Base-by-base conservation (phyloP, 2,888 invertebrate genomes). In the Oscheius sp. region DNA sequence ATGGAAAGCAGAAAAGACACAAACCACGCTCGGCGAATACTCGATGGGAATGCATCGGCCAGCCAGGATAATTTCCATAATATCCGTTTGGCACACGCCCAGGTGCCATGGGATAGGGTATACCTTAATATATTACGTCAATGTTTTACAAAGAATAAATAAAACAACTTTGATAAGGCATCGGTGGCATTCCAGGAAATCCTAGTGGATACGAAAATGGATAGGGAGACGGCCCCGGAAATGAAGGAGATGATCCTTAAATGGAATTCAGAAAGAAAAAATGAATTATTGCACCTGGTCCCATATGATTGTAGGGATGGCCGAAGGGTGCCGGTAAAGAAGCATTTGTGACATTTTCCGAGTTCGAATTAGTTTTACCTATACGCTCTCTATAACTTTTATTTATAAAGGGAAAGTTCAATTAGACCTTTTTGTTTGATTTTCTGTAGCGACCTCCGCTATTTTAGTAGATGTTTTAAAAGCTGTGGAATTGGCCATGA, bases 401-500 rank as follows among this genome's bases (percentile, higher is more conserved):
- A 23, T 25, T 55, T 6, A 13, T 23, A 18, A 18, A 2, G 2
- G 6, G 6, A 55, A 55, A 13, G 5, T 3, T 3, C 5, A 21
- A 23, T 16, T 27, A 12, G 13, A 66, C 66, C 52, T 5, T 27
- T 52, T 55, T 12, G 25, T 59, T 27, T 70, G 46, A 46, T 27
- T 49, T 18, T 71, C 71, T 12, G 25, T 43, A 6, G 46, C 53
- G 18, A 53, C 63, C 13, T 71, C 61, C 6, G 71, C 27, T 9
- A 71, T 71, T 41, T 59, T 63, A 12, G 29, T 21, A 25, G 71
- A 46, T 6, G 61, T 13, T 25, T 53, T 27, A 21, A 71, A 61
- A 13, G 16, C 63, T 12, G 61, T 27, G 5, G 61, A 71, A 49
- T 71, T 61, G 1, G 71, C 56, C 71, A 71, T 71, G 18, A 61